Base-by-base conservation (phyloP, 2,113 vertebrate genomes). In the Tamias sibiricus region DNA sequence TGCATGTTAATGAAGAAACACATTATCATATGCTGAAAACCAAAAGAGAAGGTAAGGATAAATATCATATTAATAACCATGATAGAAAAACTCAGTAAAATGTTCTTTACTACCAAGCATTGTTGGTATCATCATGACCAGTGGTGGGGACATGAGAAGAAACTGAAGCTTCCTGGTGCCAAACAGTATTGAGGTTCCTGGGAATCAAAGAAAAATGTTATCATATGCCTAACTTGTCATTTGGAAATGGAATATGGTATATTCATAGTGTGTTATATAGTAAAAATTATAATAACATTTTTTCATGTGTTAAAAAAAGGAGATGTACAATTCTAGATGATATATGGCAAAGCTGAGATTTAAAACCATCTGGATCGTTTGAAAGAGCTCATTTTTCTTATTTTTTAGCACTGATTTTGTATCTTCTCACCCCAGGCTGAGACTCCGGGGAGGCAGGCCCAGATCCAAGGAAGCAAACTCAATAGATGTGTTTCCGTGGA, bases 401-500 rank as follows among this genome's bases (percentile, higher is more conserved):
- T 1, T 11, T 4, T n/a, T 6, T 7, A 2, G 26, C 4, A 3
- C 9, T 26, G 26, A 42, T 64, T 75, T 62, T 54, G 72, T 26
- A 32, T 81, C 17, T 30, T 4, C 13, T 62, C 19, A 19, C 22
- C 8, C 11, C 0, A 47, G 44, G 42, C 75, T 2, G 52, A 66
- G 49, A 72, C 37, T 17, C 6, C 7, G 24, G 16, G 54, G 35
- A 49, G 47, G 4, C 4, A 9, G 9, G 44, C 24, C 64, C 32
- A 28, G 30, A 0, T 47, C 28, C 24, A 19, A 47, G 59, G 40
- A 44, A 4, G 3, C 3, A 35, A n/a, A 14, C 4, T 28, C 44
- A 26, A 28, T 4, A 1, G 6, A 7, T 6, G 20, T 37, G 20
- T 57, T 26, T 19, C 13, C 13, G 42, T 1, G 42, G 8, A 0